Percentiles rank a stretch among this genome's conserved stretches.
These are phyloP conservation scores for Eupithecia subfuscata DNA, from an alignment of 2,888 invertebrate genomes.

Conservation along the genomic window DNA sequence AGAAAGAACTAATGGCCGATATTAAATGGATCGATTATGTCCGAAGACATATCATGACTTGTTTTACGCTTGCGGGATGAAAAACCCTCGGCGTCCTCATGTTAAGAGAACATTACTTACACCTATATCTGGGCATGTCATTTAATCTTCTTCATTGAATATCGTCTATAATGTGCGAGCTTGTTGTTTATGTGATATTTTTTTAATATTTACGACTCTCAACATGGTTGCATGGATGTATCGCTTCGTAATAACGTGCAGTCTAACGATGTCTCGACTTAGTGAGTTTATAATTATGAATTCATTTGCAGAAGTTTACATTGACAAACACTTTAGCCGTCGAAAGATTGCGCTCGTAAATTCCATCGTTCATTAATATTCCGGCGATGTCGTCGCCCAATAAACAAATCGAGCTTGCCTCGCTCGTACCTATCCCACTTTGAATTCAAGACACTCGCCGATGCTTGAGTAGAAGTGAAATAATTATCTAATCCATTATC, in stretches of 20 bases:
- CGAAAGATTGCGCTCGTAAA: constrained; percentile 40
- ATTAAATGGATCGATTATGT: constrained; percentile 61
- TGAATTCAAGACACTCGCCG: constrained; percentile 53
- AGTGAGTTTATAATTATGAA: constrained; percentile 34
- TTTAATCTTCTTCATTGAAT: constrained; percentile 62
- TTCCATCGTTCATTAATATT: constrained; percentile 40
- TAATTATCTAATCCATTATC: constrained; percentile 64
- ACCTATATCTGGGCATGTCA: constrained; percentile 57
- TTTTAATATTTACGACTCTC: constrained; percentile 50
- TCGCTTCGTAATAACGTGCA: constrained; percentile 24
- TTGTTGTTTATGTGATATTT: constrained; percentile 52
- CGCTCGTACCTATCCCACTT: constrained; percentile 36
- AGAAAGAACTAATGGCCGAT: constrained; percentile 63
- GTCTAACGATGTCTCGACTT: constrained; percentile 31
- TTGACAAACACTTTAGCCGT: constrained; percentile 35
- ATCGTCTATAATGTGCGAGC: constrained; percentile 47
- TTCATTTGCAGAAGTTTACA: constrained; percentile 35
- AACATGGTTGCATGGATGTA: constrained; percentile 44
- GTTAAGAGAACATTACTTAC: constrained; percentile 54
- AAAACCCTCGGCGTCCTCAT: constrained; percentile 52
- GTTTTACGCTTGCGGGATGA: constrained; percentile 53
- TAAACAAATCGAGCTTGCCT: constrained; percentile 45
- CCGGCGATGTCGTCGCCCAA: constrained; percentile 47
- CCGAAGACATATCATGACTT: constrained; percentile 53
- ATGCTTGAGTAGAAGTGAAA: constrained; percentile 53